Conservation (phyloP, 2,797 vertebrate genomes). For the Crenichthys baileyi region DNA sequence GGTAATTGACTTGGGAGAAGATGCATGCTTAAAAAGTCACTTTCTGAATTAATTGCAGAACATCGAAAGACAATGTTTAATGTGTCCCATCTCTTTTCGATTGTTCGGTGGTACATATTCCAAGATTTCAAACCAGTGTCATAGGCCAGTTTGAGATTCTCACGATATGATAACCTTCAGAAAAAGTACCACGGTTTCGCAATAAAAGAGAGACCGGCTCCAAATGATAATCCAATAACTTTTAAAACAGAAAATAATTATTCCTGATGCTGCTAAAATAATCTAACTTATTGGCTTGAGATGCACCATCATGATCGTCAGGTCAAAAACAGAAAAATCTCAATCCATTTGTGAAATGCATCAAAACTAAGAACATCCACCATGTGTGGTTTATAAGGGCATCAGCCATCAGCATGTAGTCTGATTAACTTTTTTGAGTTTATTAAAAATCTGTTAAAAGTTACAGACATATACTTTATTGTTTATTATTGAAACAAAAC, state of each 20-base stretch:
- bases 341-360: too few species aligned
- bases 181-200: not conserved
- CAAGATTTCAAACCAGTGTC: not conserved
- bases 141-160: not conserved
- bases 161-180: not conserved
- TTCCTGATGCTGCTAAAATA: too few species aligned
- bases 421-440: not conserved
- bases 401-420: not conserved
- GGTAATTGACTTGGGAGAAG: conserved; percentile 83
- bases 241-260: not conserved
- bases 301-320: not conserved
- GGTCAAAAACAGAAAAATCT: not conserved
- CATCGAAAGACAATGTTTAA: conserved; percentile 33
- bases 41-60: conserved; percentile 56
- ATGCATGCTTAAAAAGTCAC: conserved; percentile 69
- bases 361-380: too few species aligned
- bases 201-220: not conserved
- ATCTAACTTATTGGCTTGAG: not conserved
- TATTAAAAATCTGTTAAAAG: not conserved
- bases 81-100: conserved; percentile 32
- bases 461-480: not conserved
- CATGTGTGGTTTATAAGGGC: too few species aligned
- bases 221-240: too few species aligned
- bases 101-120: not conserved
- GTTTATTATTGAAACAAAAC: too few species aligned